These are phyloP conservation scores for Thripadectes ignobilis DNA, from an alignment of 2,797 vertebrate species.

Conservation along the genomic window DNA sequence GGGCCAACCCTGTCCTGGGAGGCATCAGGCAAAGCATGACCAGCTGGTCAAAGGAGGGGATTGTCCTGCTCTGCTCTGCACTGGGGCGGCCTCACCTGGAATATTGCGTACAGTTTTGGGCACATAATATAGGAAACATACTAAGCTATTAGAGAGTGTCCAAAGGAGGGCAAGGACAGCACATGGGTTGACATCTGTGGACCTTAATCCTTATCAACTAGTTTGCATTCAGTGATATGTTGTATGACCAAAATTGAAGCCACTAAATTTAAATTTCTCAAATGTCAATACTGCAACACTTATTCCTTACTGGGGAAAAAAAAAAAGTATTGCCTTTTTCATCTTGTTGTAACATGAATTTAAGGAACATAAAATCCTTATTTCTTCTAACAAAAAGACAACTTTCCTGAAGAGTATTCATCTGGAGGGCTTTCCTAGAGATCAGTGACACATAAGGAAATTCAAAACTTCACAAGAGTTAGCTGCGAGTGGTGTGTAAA, in stretches of 20 bases:
- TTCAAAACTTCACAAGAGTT: not conserved
- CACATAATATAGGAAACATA: not conserved
- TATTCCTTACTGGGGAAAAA: not conserved
- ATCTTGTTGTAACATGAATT: not conserved
- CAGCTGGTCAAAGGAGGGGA: not conserved
- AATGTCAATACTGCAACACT: not conserved
- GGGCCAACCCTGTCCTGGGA: not conserved
- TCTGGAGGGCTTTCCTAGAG: not conserved
- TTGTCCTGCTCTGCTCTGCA: not conserved
- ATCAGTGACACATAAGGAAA: not conserved
- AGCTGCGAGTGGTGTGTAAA: not conserved
- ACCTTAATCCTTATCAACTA: not conserved
- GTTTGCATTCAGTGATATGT: not conserved
- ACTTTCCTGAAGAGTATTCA: not conserved
- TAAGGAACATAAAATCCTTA: not conserved
- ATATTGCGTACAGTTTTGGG: too few species aligned
- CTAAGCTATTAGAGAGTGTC: not conserved
- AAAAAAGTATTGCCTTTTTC: not conserved
- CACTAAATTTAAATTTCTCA: not conserved
- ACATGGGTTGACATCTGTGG: not conserved
- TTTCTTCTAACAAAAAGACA: not conserved
- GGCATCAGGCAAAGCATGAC: not conserved
- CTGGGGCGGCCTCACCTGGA: not conserved
- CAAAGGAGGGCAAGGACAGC: not conserved
- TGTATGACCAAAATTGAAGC: not conserved